These are phyloP conservation scores for Felis chaus DNA, from an alignment of 2,113 vertebrate genomes.

Conservation along the genomic window DNA sequence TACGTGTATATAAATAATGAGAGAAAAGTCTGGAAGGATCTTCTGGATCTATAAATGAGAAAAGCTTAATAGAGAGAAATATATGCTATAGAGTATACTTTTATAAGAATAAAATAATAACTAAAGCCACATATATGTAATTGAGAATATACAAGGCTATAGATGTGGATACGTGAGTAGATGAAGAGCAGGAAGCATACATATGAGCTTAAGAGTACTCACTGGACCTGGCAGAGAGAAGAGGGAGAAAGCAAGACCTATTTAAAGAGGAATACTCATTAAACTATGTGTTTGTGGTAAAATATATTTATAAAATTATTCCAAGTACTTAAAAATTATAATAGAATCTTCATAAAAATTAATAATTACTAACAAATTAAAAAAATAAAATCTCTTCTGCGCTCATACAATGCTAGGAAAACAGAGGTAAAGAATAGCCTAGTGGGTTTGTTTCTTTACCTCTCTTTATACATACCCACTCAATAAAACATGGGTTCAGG, in stretches of 20 bases:
- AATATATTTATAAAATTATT: not conserved
- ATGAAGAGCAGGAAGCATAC: not conserved
- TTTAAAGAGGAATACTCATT: not conserved
- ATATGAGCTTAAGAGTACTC: not conserved
- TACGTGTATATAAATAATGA: not conserved
- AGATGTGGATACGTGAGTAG: not conserved
- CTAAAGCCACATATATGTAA: not conserved
- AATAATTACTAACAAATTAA: not conserved
- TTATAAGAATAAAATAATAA: not conserved
- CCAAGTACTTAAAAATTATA: not conserved
- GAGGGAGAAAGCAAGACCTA: not conserved
- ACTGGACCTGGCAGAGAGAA: not conserved
- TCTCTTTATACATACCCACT: not conserved
- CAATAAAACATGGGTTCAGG: not conserved
- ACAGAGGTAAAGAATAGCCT: not conserved
- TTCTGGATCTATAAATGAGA: not conserved
- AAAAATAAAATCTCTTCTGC: not conserved
- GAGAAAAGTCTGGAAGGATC: not conserved
- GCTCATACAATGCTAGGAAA: not conserved
- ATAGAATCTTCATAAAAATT: not conserved
- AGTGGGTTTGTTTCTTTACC: not conserved
- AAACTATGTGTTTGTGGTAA: not conserved
- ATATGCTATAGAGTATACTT: not conserved
- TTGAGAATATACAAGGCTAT: not conserved
- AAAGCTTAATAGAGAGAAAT: not conserved